Base-by-base conservation (phyloP, 2,797 vertebrate species). In the Phoebastria nigripes region DNA sequence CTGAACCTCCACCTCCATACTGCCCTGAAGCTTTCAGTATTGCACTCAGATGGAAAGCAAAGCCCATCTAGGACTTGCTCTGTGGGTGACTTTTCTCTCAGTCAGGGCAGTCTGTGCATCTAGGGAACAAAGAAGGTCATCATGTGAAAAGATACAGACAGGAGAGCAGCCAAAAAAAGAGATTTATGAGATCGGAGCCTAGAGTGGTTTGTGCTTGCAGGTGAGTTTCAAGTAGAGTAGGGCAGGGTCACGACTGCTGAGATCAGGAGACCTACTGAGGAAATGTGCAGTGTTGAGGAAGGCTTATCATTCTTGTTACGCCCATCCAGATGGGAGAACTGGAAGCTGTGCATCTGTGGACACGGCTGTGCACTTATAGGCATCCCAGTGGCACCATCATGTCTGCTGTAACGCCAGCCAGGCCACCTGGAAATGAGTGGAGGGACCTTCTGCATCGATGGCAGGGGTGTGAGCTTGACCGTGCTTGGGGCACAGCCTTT, bases 381-480 rank as follows among this genome's bases (percentile, higher is more conserved):
- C 28, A n/a, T 61, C 55, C 42, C 82, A 35, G 52, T 41, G 62
- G 62, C 82, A 76, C 49, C 46, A 33, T 19, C 41, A 11, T 2
- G 8, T 76, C 78, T 4, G 6, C 66, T 79, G 52, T 12, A 74
- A 37, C 0, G 2, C 47, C 39, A n/a, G 26, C 49, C 51, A 61
- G 58, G 54, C n/a, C 63, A 54, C 66, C 22, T 72, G 71, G 49
- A 76, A 86, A 56, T 2, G 4, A 24, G 20, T 3, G 3, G 44
- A 73, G 29, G 35, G 12, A 76, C 66, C 42, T 87, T 59, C 69
- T 87, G 56, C n/a, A 17, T 16, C 0, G 0, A 2, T 46, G 35
- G n/a, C 0, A 0, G 18, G 19, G 37, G 2, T 47, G 20, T 54
- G 35, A 73, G 20, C 74, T 65, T 46, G 37, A 42, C 37, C 0